These are phyloP conservation scores for Drosophila sordidula DNA, from an alignment of 2,888 invertebrate species.

Conservation along the genomic window DNA sequence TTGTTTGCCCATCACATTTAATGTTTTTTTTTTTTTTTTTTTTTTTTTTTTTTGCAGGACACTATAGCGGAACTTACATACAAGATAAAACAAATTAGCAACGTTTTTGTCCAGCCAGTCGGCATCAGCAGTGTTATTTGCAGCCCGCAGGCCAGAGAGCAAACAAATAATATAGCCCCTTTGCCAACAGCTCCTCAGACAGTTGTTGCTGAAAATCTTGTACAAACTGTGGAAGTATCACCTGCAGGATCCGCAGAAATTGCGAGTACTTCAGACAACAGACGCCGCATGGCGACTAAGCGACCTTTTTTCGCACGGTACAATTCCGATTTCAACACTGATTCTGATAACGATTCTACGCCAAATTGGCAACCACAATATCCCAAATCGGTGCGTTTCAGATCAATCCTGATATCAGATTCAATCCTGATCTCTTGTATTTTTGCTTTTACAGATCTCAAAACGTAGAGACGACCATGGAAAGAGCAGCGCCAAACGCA, in stretches of 20 bases:
- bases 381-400: neutral
- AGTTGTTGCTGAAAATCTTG: neutral
- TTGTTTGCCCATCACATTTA: neutral
- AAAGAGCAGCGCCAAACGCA: neutral
- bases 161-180: neutral
- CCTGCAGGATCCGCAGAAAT: neutral
- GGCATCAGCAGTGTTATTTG: neutral
- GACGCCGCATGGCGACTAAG: neutral
- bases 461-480: neutral
- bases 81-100: slow-evolving; percentile 31
- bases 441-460: slow-evolving; percentile 2
- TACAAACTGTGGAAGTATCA: neutral
- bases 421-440: neutral
- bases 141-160: neutral
- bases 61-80: slow-evolving; percentile 16
- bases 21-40: neutral
- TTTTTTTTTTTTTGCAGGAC: neutral
- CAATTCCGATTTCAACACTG: slow-evolving; percentile 20
- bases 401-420: neutral
- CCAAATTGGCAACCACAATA: neutral
- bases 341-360: slow-evolving; percentile 2
- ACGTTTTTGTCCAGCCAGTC: slow-evolving; percentile 17
- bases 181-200: too few relatives aligned
- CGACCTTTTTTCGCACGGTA: fast-evolving
- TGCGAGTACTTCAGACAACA: neutral